A percentile compares a stretch with the other conserved stretches of the same genome.
Conservation (phyloP, 1,140 invertebrate genomes). For the Parasteatoda tepidariorum region DNA sequence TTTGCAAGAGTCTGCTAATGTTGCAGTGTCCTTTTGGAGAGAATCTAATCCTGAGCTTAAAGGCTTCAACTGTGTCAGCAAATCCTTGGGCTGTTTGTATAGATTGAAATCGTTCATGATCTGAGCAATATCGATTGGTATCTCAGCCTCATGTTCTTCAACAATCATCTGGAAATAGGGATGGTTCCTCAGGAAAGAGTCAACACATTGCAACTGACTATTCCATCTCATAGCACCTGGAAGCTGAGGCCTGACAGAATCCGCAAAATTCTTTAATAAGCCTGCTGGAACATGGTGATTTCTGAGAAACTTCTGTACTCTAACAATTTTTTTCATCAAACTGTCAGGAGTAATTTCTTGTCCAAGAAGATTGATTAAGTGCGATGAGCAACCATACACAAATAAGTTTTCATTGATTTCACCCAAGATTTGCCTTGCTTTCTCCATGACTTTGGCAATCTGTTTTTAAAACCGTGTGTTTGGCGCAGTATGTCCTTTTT, state of each 20-base stretch:
- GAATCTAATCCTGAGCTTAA: background rate
- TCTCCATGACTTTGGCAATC: no score
- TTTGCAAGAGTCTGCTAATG: background rate
- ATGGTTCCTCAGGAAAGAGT: background rate
- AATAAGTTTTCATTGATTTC: background rate
- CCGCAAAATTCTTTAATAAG: background rate
- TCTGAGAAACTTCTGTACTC: background rate
- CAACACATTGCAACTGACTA: background rate
- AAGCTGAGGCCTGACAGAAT: background rate
- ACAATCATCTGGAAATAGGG: background rate
- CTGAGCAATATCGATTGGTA: background rate
- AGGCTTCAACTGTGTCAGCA: background rate
- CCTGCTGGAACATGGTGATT: background rate
- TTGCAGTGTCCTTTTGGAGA: conserved; percentile 6
- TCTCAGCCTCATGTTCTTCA: background rate
- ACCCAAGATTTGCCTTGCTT: no score
- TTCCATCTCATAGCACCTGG: background rate
- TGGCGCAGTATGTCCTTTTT: no score
- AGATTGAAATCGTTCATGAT: conserved; percentile 6
- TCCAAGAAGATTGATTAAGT: background rate
- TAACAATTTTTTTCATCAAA: background rate
- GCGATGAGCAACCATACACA: conserved; percentile 1
- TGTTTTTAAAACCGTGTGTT: no score
- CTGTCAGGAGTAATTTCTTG: background rate
- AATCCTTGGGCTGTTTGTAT: background rate